Base-by-base conservation (phyloP, 2,888 invertebrate species). In the Fabriciana adippe region DNA sequence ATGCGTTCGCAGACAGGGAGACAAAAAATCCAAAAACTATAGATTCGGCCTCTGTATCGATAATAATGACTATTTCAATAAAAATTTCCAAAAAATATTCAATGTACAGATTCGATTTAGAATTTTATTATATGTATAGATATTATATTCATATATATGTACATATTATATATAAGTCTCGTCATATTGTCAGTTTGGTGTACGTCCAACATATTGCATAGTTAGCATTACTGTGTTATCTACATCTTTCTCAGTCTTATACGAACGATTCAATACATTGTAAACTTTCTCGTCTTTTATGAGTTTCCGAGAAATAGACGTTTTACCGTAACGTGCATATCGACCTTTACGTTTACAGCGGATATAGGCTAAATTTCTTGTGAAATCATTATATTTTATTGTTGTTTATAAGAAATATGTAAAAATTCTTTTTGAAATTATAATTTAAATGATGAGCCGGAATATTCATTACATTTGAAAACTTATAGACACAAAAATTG, bases 141-240 rank as follows among this genome's bases (percentile, higher is more conserved):
- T 18, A 18, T 18, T 18, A 18, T 18, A 18, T 18, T 1, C 1
- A 18, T 18, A 18, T 18, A 18, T 2, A 18, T 18, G 18, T 26
- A 26, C 26, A 26, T 26, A 26, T 26, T 26, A 26, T 4, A 26
- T 26, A 26, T 26, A 26, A 26, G 26, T 26, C 26, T 41, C 35
- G 35, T 26, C 8, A 41, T 41, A 41, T 41, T 11, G 8, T 41
- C 35, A 56, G 56, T 51, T 69, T 64, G 71, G 57, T 66, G 45
- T 61, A 61, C 53, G 66, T 66, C 68, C 68, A 71, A 66, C 61
- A 55, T 48, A 64, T 57, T 64, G 62, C 67, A 63, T 51, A 64
- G 67, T 45, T 56, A 56, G 47, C n/a, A 62, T 67, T 66, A 63
- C 55, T 65, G 63, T 60, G 65, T 63, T 63, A 60, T 69, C 55